Conservation (phyloP, 2,888 invertebrate species). For the Agonopterix arenella region DNA sequence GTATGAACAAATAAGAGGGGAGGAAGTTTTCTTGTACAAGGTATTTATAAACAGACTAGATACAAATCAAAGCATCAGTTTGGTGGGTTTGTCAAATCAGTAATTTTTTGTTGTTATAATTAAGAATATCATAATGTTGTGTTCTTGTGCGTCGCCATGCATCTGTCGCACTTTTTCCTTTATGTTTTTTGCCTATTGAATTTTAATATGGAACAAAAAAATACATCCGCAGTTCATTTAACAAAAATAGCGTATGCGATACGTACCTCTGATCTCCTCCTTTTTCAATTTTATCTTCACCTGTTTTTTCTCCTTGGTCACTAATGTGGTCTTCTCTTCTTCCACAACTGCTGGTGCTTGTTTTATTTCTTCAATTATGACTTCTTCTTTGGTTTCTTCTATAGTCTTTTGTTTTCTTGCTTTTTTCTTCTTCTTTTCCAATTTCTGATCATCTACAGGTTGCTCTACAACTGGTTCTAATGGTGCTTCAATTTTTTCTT, state of each 20-base stretch:
- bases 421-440: constrained; percentile 20
- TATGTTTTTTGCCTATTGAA: too few species aligned
- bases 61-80: too few species aligned
- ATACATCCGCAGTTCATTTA: too few species aligned
- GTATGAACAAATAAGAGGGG: too few species aligned
- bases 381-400: constrained; percentile 28
- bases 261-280: constrained; percentile 34
- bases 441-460: constrained; percentile 23
- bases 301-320: constrained; percentile 25
- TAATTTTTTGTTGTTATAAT: too few species aligned
- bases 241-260: not conserved
- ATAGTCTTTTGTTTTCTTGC: constrained; percentile 19
- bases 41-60: too few species aligned
- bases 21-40: too few species aligned
- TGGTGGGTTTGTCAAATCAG: too few species aligned
- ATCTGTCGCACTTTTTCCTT: too few species aligned
- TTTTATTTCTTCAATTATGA: constrained; percentile 23
- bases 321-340: constrained; percentile 35
- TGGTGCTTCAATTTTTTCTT: constrained; percentile 24
- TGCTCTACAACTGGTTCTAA: constrained; percentile 33
- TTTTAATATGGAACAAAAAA: too few species aligned
- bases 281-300: constrained; percentile 31
- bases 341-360: constrained; percentile 30
- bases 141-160: too few species aligned
- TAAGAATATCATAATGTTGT: too few species aligned